Conservation (phyloP, 2,113 vertebrate genomes). For the Camarhynchus parvulus region DNA sequence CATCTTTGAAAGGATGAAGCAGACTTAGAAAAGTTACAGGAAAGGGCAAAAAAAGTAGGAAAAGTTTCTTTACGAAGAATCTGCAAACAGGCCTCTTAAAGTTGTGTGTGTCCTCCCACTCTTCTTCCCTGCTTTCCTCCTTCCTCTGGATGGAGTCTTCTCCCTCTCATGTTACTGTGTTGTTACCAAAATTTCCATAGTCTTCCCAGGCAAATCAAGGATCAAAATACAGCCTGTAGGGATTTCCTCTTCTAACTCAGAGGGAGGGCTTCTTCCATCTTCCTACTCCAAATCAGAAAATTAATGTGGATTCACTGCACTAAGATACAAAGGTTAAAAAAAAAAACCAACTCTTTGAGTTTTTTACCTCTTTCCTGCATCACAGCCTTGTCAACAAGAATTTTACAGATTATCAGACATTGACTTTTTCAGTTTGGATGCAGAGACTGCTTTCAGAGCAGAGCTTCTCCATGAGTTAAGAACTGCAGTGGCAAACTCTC, state of each 20-base stretch:
- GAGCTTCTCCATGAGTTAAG: not conserved
- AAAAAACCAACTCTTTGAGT: not conserved
- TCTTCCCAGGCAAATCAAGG: not conserved
- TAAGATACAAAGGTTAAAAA: not conserved
- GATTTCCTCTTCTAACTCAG: not conserved
- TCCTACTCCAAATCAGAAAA: not conserved
- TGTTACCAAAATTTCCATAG: not conserved
- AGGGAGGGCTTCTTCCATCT: not conserved
- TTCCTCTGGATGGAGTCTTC: not conserved
- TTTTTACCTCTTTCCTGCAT: not conserved
- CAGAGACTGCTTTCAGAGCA: not conserved
- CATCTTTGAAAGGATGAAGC: not conserved
- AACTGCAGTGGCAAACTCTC: not conserved
- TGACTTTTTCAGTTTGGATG: not conserved
- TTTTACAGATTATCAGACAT: not conserved
- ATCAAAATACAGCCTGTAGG: not conserved
- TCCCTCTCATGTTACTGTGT: not conserved
- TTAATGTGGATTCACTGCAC: not conserved
- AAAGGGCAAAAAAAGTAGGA: not conserved
- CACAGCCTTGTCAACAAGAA: not conserved
- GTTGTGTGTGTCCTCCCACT: not conserved
- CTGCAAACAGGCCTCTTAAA: not conserved
- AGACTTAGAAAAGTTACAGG: not conserved
- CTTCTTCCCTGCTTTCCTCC: not conserved
- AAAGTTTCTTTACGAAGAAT: not conserved